phyloP scores from a whole-genome alignment of 1,140 invertebrate genomes.

The Pantala flavescens region DNA sequence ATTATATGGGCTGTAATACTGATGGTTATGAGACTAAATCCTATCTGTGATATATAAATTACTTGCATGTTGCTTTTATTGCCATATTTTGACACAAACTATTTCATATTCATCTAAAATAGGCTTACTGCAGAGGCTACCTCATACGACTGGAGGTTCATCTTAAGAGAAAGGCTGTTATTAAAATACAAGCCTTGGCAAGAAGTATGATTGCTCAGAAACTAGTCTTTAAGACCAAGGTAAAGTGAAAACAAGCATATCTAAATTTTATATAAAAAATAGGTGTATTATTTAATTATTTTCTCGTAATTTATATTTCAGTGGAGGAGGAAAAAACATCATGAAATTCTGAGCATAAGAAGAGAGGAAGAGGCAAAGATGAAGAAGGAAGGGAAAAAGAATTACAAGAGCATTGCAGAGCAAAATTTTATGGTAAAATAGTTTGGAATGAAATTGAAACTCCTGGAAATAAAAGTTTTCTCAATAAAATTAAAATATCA shows the following conservation, averaged over 20 bases:
- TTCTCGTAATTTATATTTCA: slow-evolving; percentile 25
- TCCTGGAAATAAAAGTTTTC: too few relatives aligned
- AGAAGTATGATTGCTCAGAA: slow-evolving; percentile 42
- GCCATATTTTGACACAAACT: too few relatives aligned
- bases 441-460: too few relatives aligned
- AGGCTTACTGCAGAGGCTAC: slow-evolving; percentile 64
- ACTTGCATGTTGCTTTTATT: too few relatives aligned
- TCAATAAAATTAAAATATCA: too few relatives aligned
- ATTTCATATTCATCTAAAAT: slow-evolving; percentile 33
- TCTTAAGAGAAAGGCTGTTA: slow-evolving; percentile 30
- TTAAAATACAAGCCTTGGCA: slow-evolving; percentile 46
- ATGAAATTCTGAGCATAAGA: slow-evolving; percentile 44
- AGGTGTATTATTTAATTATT: too few relatives aligned
- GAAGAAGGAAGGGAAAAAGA: slow-evolving; percentile 50
- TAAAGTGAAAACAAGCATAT: background rate
- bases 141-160: slow-evolving; percentile 42
- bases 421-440: slow-evolving; percentile 45
- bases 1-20: too few relatives aligned
- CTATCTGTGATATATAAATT: too few relatives aligned
- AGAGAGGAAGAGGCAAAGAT: slow-evolving; percentile 51
- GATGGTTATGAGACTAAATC: too few relatives aligned
- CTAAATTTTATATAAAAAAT: too few relatives aligned
- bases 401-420: slow-evolving; percentile 56
- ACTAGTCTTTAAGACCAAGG: slow-evolving; percentile 23
- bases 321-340: slow-evolving; percentile 31